Evolutionary conservation across 2,113 vertebrate species (phyloP).

Genomic region (Rattus norvegicus): GRCr8 NC_086021.1:32087001-32087500

Average conservation of each 20-base stretch:
- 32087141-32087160: background rate
- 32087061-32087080: background rate
- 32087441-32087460: background rate
- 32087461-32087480: accelerated
- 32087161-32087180: background rate
- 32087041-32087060: background rate
- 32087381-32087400: background rate
- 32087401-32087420: background rate
- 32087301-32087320: background rate
- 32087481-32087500: background rate
- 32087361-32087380: too few relatives aligned
- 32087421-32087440: background rate
- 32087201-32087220: accelerated
- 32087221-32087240: accelerated
- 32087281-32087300: accelerated
- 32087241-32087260: accelerated
- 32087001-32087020: background rate
- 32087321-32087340: accelerated
- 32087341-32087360: background rate
- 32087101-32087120: background rate
- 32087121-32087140: background rate
- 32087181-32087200: background rate
- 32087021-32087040: background rate
- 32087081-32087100: background rate
- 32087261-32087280: accelerated